These are phyloP conservation scores for Coboldia fuscipes DNA, from an alignment of 1,140 invertebrate genomes.

Conservation along the genomic window DNA sequence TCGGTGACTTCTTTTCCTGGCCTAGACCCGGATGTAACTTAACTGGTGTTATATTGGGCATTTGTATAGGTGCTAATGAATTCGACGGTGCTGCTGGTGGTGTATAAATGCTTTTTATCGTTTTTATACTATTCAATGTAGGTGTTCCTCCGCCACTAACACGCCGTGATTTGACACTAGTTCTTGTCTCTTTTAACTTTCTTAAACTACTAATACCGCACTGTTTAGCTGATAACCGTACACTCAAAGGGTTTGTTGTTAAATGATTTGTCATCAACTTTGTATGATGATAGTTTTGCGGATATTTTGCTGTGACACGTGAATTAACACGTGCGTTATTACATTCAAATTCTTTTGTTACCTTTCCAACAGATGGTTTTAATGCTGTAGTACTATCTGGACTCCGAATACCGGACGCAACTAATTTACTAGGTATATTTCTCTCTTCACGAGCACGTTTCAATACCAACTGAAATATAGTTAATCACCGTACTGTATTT, in stretches of 20 bases:
- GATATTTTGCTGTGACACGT: not conserved
- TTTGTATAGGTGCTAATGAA: not conserved
- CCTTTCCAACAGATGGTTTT: not conserved
- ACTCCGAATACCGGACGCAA: not conserved
- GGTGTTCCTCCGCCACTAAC: too few species aligned
- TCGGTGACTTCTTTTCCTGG: too few species aligned
- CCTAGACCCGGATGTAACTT: too few species aligned
- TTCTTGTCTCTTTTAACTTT: too few species aligned
- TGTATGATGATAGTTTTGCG: not conserved
- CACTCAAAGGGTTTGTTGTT: too few species aligned
- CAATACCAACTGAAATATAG: slow-evolving; percentile 1
- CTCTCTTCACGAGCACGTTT: slow-evolving; percentile 1
- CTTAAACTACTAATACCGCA: too few species aligned
- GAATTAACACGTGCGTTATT: not conserved
- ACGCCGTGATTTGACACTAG: too few species aligned
- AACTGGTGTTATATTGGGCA: too few species aligned
- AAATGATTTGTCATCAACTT: not conserved
- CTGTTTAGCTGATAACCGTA: too few species aligned
- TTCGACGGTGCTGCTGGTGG: not conserved
- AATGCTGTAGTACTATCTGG: not conserved
- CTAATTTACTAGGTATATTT: not conserved
- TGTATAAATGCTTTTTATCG: not conserved
- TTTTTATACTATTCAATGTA: too few species aligned
- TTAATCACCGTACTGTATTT: too few species aligned
- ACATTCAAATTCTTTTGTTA: not conserved